phyloP scores from a whole-genome alignment of 2,888 invertebrate genomes.

The Bugula neritina region DNA sequence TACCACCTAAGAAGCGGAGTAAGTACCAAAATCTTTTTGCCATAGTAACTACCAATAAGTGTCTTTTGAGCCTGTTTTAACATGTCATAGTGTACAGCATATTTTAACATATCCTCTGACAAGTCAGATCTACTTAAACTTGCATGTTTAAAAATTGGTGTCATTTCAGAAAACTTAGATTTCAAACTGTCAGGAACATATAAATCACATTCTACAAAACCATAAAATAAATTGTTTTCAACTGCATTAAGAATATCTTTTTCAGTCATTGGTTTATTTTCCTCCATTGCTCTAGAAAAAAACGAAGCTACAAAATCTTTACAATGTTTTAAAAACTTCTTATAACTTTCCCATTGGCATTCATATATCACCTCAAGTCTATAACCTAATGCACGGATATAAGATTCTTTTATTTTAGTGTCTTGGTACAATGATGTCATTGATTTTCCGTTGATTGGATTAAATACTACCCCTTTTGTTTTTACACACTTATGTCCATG shows the following conservation, averaged over 20 bases:
- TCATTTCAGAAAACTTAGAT: background rate
- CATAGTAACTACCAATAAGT: background rate
- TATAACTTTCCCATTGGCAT: background rate
- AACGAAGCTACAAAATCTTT: background rate
- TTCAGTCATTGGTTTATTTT: background rate
- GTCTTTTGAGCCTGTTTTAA: background rate
- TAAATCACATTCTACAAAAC: constrained; percentile 1
- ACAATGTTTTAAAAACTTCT: background rate
- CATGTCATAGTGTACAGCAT: background rate
- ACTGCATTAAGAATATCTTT: background rate
- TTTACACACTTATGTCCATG: background rate
- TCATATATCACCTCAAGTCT: background rate
- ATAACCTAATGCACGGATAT: background rate
- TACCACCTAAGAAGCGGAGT: background rate
- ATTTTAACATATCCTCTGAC: background rate
- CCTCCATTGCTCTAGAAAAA: background rate
- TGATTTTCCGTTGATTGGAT: background rate
- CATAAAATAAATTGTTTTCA: background rate
- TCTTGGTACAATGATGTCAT: background rate
- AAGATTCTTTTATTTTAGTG: background rate
- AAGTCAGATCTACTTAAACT: background rate
- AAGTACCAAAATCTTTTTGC: background rate
- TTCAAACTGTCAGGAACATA: background rate
- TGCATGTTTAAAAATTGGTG: constrained; percentile 1
- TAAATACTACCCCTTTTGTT: background rate